Evolutionary conservation across 2,113 vertebrate species (phyloP), one percentile per base, ranked within the genome.

Genomic region (Thalassarche chlororhynchos): DNA sequence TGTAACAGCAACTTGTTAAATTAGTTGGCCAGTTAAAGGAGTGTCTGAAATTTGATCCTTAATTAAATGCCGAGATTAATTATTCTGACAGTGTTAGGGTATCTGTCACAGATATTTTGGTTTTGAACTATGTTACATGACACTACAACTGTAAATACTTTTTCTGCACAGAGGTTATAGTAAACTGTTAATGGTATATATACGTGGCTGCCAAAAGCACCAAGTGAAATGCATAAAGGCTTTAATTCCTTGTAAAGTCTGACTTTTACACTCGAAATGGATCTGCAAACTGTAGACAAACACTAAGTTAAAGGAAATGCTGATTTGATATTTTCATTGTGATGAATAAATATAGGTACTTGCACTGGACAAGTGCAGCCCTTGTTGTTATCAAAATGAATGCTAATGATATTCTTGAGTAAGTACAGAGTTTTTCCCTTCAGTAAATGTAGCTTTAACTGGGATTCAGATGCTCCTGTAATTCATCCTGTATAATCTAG

Each of bases 31-130:
- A 80, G 69, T 92, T 97, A 94, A 65, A 91, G 47, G 55, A 78
- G 24, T 14, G 40, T 90, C 72, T 93, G 72, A 84, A 92, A 89
- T 95, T 74, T 51, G 54, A 82, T 87, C 91, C 66, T 95, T 96
- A 95, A 97, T 96, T 97, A 96, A 96, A 93, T 84, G 26, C 69
- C 25, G 24, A 87, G 82, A 94, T 90, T 89, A 93, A 65, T 95
- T 92, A 91, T 93, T 84, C 64, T 86, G 36, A 54, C 25, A 78
- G 54, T 23, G 9, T 84, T 72, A 83, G 47, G 34, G 25, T 72
- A 91, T 78, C 42, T 80, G 31, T 51, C 71, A 60, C 12, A 55
- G 62, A 58, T 84, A 51, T 86, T 94, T 97, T 90, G 66, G 29
- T 89, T 97, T 95, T 92, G 29, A 93, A 49, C 65, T 76, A 72